Base-by-base conservation (phyloP, 2,888 invertebrate genomes). In the Napeogenes inachia region DNA sequence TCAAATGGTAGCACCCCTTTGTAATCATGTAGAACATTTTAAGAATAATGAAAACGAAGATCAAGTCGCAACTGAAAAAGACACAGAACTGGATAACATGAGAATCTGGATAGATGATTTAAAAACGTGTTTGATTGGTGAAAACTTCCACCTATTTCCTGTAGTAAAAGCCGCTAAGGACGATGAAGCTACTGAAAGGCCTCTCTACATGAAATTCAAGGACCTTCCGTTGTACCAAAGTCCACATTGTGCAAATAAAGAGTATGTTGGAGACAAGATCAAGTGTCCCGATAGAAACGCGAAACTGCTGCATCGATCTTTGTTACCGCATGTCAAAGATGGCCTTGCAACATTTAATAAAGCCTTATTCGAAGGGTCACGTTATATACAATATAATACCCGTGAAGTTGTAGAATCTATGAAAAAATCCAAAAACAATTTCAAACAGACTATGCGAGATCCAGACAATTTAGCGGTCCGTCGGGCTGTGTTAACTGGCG, bases 171-270 rank as follows among this genome's bases (percentile, higher is more conserved):
- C 83, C 1, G 80, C 78, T 2, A 70, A 70, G 0, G 50, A 64
- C 0, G 59, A 70, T 0, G 74, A 73, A 2, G 46, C 70, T 3
- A 82, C 83, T 0, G 60, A 72, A 45, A 80, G 66, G 59, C 87
- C 87, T 1, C 82, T 85, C 0, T 73, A 74, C 3, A 86, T 86
- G 85, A 84, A 75, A 62, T 84, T 79, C 58, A 76, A 74, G 60
- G 87, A 88, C 3, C 66, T 89, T 0, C 82, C 87, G 0, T 21
- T 86, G 0, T 85, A 87, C 70, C 61, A 74, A 56, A 70, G 74
- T 2, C 87, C 84, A 0, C 84, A 87, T 59, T 69, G 71, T 10
- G 79, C 81, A 1, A 86, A 86, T 64, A 82, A 85, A 61, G 76
- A 82, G 0, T 77, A 77, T 4, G 0, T 73, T 0, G 77, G 68